Percentiles rank a stretch among this genome's conserved stretches.
phyloP scores from a whole-genome alignment of 2,113 vertebrate genomes.

The Hydrochoerus hydrochaeris region DNA sequence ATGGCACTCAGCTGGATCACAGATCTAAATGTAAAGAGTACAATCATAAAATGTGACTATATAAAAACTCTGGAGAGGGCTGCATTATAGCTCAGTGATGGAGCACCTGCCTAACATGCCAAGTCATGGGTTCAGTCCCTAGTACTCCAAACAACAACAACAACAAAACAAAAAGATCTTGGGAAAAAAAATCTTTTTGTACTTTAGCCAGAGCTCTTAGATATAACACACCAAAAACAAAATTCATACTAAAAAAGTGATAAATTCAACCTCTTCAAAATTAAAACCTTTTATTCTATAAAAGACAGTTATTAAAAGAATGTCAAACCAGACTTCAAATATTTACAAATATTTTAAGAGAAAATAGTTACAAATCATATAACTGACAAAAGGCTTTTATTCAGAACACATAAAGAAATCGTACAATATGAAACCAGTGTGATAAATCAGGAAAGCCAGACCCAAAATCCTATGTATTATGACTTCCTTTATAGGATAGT shows the following conservation, averaged over 20 bases:
- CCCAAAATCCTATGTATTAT: neutral
- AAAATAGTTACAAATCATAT: constrained; percentile 53
- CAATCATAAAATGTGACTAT: neutral
- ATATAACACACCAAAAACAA: neutral
- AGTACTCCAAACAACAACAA: neutral
- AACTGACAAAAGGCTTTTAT: constrained; percentile 45
- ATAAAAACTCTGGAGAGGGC: neutral
- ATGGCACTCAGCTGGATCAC: neutral
- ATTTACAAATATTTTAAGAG: no score
- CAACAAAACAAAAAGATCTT: neutral
- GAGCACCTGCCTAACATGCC: neutral
- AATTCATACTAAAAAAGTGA: neutral
- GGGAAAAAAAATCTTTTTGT: constrained; percentile 16
- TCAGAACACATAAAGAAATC: constrained; percentile 31
- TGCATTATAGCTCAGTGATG: neutral
- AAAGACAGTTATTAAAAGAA: constrained; percentile 38
- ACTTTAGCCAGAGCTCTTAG: neutral
- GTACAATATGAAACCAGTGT: constrained; percentile 28
- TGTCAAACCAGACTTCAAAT: constrained; percentile 28
- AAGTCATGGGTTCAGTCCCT: neutral
- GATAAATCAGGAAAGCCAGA: constrained; percentile 37
- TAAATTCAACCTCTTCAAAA: constrained; percentile 15
- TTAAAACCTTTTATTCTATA: constrained; percentile 44
- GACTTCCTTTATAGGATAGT: neutral
- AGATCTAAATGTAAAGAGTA: constrained; percentile 30